phyloP scores from a whole-genome alignment of 2,888 invertebrate genomes.

The Tridacna crocea region DNA sequence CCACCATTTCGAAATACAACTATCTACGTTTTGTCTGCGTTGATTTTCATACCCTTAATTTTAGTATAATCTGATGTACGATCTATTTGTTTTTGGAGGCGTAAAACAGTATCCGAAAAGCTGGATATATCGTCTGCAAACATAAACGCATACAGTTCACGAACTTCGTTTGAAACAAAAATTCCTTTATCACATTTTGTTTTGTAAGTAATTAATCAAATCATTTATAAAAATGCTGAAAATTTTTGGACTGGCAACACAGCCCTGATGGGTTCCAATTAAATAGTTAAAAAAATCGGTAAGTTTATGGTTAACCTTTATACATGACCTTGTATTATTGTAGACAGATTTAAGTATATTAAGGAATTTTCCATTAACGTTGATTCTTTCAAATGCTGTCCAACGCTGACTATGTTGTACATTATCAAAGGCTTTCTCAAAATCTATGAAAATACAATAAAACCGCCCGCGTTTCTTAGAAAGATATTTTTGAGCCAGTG shows the following conservation, averaged over 20 bases:
- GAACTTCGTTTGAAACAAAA: neutral
- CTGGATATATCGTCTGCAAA: neutral
- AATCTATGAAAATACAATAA: slow-evolving; percentile 29
- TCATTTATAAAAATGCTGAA: neutral
- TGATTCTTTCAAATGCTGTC: neutral
- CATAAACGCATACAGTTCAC: neutral
- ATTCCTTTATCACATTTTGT: neutral
- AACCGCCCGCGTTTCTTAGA: slow-evolving; percentile 22
- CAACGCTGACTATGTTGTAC: slow-evolving; percentile 11
- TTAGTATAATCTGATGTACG: neutral
- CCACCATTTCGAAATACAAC: slow-evolving; percentile 38
- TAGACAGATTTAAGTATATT: slow-evolving; percentile 3
- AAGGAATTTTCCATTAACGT: slow-evolving; percentile 3
- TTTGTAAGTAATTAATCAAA: neutral
- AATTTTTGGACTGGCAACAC: neutral
- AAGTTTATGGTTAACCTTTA: neutral
- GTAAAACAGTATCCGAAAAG: neutral
- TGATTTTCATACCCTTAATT: neutral
- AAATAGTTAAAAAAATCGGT: neutral
- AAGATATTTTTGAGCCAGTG: slow-evolving; percentile 33
- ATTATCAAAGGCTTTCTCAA: slow-evolving; percentile 33
- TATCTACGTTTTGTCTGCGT: neutral
- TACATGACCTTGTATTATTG: neutral
- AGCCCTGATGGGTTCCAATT: neutral
- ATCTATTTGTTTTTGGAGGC: neutral